Percentiles rank a stretch among this genome's conserved stretches.
Conservation (phyloP, 2,797 vertebrate species). For the Hippoglossus hippoglossus region DNA sequence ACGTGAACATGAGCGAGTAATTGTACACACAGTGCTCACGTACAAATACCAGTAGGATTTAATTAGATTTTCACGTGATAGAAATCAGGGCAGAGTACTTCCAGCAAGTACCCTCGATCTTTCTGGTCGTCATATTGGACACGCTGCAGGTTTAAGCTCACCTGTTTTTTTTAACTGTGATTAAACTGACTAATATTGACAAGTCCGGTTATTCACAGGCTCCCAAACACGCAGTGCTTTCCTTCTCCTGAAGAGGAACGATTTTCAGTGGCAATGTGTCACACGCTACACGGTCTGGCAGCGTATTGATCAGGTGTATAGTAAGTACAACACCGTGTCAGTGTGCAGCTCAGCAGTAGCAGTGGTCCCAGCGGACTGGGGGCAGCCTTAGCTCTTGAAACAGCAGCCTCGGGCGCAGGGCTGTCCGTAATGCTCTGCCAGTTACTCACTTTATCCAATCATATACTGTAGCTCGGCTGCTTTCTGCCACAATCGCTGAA, state of each 20-base stretch:
- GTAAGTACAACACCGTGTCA: conserved; percentile 41
- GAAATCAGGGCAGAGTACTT: conserved; percentile 15
- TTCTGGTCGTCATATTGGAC: conserved; percentile 11
- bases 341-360: conserved; percentile 27
- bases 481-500: conserved; percentile 46
- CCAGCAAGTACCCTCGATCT: conserved; percentile 8
- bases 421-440: conserved; percentile 56
- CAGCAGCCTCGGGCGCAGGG: conserved; percentile 47
- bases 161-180: conserved; percentile 17
- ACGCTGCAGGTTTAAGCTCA: conserved; percentile 12
- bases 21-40: conserved; percentile 11
- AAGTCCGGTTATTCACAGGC: conserved; percentile 18
- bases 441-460: conserved; percentile 58
- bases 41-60: conserved; percentile 6
- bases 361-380: conserved; percentile 36
- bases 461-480: conserved; percentile 24
- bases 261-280: conserved; percentile 18
- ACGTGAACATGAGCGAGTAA: conserved; percentile 52
- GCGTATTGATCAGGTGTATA: conserved; percentile 44
- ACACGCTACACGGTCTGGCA: conserved; percentile 18
- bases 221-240: conserved; percentile 9
- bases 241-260: conserved; percentile 13
- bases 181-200: conserved; percentile 30
- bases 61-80: conserved; percentile 21
- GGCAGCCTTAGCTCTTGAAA: conserved; percentile 45